A percentile compares a stretch with the other conserved stretches of the same genome.
Conservation (phyloP, 2,113 vertebrate genomes). For the Todiramphus saurophagus region DNA sequence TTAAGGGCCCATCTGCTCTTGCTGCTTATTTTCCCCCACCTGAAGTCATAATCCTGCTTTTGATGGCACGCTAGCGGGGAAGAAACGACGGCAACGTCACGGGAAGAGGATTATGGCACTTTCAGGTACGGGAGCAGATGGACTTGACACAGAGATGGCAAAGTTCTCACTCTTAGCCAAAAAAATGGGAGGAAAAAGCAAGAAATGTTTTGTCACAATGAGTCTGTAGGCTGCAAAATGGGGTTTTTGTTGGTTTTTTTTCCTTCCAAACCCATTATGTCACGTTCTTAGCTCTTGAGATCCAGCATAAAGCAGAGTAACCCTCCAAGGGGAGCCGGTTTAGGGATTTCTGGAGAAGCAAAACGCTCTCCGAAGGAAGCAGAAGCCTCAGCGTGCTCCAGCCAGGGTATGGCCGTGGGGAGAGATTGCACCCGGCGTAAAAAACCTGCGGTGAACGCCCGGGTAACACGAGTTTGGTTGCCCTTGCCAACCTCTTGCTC, state of each 20-base stretch:
- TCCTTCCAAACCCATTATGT: not conserved
- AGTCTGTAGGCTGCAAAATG: not conserved
- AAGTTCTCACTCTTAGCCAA: not conserved
- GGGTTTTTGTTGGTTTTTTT: not conserved
- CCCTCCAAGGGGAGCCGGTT: too few relatives aligned
- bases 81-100: conserved; percentile 23
- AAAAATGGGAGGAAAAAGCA: not conserved
- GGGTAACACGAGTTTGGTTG: not conserved
- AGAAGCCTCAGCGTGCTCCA: not conserved
- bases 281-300: not conserved
- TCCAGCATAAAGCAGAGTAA: not conserved
- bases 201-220: not conserved
- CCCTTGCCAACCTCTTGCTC: not conserved
- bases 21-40: conserved; percentile 39
- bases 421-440: not conserved
- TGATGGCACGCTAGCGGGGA: not conserved
- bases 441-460: not conserved
- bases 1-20: conserved; percentile 64
- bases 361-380: not conserved
- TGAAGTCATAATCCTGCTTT: conserved; percentile 62
- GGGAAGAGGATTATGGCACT: conserved; percentile 9
- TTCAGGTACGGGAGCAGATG: conserved; percentile 60
- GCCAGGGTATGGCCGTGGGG: too few relatives aligned
- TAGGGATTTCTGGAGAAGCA: too few relatives aligned
- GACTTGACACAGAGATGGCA: not conserved